Evolutionary conservation across 2,888 invertebrate genomes (phyloP), one percentile per base, ranked within the genome.

Genomic region (Lasioglossum figueresi): DNA sequence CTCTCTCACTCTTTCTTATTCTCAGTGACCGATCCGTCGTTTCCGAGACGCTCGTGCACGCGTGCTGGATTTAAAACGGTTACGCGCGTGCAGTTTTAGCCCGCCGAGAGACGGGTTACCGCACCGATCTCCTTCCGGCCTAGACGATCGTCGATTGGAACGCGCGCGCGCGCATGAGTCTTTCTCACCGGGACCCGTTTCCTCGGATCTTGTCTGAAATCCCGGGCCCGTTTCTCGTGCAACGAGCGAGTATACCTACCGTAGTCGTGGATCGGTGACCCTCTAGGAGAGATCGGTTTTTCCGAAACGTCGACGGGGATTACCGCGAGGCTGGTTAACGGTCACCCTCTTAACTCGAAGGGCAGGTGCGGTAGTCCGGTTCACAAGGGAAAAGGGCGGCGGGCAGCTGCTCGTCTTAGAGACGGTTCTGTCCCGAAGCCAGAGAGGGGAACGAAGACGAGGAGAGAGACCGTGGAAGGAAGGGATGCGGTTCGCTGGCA

Each of bases 341-440:
- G 87, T 86, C 88, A 83, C 77, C 86, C 83, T 88, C 75, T 82
- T 80, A 85, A 77, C 82, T 78, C 74, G 82, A 85, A 82, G 85
- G 90, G 91, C 91, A 91, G 91, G 92, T 91, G 91, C 86, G n/a
- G 84, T 84, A 83, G 80, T 79, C 79, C 75, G 84, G 80, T 90
- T 86, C 77, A 63, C 82, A 70, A 83, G 84, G 86, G 84, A 85
- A 77, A 89, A 85, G 88, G 68, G 66, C 66, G 59, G 27, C 59
- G n/a, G 90, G 90, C 90, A 90, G 90, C 90, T 90, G 90, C 72
- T 84, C 84, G 84, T 85, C 89, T 84, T 87, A 52, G 52, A 92
- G 89, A 89, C 86, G 73, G 77, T 78, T 40, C 68, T 40, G 19
- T 48, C 86, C 59, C 77, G 82, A 68, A 70, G 76, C 78, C 16